Percentiles rank a stretch among this genome's conserved stretches.
These are phyloP conservation scores for Polietes domitor DNA, from an alignment of 2,888 invertebrate species.

Conservation along the genomic window DNA sequence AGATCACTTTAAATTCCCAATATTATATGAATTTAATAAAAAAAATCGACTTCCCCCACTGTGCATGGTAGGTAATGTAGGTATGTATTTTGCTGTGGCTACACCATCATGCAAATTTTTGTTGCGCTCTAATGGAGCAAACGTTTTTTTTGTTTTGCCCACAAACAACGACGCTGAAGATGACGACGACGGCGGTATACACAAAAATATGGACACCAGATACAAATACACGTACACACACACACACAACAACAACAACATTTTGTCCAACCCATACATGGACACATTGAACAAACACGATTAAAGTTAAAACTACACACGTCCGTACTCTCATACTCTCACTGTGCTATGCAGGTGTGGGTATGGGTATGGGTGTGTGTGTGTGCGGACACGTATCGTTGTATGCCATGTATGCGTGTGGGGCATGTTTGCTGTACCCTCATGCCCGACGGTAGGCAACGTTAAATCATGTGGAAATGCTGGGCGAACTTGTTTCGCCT, in stretches of 20 bases:
- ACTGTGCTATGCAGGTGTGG: background rate
- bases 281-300: conserved; percentile 45
- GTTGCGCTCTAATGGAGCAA: conserved; percentile 68
- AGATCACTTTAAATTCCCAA: too few relatives aligned
- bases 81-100: conserved; percentile 44
- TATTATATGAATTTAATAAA: too few relatives aligned
- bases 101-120: conserved; percentile 61
- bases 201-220: conserved; percentile 18
- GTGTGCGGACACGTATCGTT: too few relatives aligned
- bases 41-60: conserved; percentile 7
- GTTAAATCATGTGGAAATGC: conserved; percentile 70
- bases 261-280: background rate
- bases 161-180: conserved; percentile 54
- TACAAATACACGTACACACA: background rate
- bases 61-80: background rate
- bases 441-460: conserved; percentile 67
- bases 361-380: conserved; percentile 12
- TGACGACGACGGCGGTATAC: background rate
- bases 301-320: conserved; percentile 61
- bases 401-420: conserved; percentile 25
- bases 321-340: background rate
- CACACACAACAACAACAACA: background rate
- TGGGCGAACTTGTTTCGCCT: conserved; percentile 68
- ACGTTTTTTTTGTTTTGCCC: conserved; percentile 68
- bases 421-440: conserved; percentile 50